These are phyloP conservation scores for Falco cherrug DNA, from an alignment of 2,797 vertebrate genomes.

Conservation along the genomic window DNA sequence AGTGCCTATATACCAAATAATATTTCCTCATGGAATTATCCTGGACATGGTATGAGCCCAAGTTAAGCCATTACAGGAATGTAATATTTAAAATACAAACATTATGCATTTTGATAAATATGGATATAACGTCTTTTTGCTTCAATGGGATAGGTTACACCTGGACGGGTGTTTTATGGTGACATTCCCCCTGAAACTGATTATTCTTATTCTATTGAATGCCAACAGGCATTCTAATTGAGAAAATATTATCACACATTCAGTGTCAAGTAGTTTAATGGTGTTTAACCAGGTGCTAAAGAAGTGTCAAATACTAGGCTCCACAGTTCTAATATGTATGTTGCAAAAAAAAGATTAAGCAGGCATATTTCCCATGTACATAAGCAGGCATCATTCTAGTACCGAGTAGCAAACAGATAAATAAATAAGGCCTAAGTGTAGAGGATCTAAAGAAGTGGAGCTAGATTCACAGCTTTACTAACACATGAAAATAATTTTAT, in stretches of 20 bases:
- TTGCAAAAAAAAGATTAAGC: conserved; percentile 5
- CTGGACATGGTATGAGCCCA: background rate
- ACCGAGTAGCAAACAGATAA: background rate
- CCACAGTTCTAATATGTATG: background rate
- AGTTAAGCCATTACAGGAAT: background rate
- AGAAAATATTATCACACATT: background rate
- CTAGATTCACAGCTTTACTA: background rate
- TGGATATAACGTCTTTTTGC: background rate
- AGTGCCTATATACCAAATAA: background rate
- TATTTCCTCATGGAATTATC: background rate
- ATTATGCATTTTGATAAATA: background rate
- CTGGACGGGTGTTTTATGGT: background rate
- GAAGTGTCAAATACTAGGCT: background rate
- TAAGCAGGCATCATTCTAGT: background rate
- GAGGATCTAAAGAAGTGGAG: background rate
- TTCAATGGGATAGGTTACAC: background rate
- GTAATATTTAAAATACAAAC: background rate
- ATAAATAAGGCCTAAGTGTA: background rate
- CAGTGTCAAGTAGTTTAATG: background rate
- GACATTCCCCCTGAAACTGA: background rate
- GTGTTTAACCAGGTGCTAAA: conserved; percentile 18
- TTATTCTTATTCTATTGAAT: background rate
- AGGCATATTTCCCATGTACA: background rate
- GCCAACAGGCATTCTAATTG: background rate
- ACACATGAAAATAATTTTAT: background rate